phyloP scores from a whole-genome alignment of 64 coral and sea anemone species.

The Platygyra sinensis region DNA sequence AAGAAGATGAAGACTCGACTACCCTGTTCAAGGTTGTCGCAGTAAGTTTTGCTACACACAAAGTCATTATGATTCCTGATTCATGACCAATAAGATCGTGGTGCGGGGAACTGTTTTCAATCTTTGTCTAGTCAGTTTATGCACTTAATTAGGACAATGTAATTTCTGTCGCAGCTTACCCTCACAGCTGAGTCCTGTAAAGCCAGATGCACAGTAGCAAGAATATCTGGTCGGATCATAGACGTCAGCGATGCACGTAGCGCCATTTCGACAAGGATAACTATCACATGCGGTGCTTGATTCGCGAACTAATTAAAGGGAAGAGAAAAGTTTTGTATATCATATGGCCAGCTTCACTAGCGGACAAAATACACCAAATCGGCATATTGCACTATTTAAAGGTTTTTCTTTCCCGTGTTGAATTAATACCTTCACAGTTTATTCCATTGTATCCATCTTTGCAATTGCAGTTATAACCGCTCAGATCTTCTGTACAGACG shows the following conservation, averaged over 20 bases:
- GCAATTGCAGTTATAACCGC: slow-evolving; percentile 81
- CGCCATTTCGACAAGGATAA: slow-evolving; percentile 72
- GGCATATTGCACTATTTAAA: neutral
- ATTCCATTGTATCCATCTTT: slow-evolving; percentile 65
- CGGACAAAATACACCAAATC: neutral
- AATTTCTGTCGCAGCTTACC: neutral
- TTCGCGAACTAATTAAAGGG: slow-evolving; percentile 1
- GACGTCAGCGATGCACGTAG: slow-evolving; percentile 62
- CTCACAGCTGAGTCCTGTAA: slow-evolving; percentile 62
- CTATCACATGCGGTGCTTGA: slow-evolving; percentile 61
- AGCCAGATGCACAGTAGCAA: slow-evolving; percentile 64
- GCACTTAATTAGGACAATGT: no score
- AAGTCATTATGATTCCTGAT: no score
- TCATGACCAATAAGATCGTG: no score
- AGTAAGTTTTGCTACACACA: no score
- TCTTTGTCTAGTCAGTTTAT: no score
- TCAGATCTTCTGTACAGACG: slow-evolving; percentile 71
- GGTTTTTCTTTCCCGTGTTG: neutral
- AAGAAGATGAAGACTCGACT: no score
- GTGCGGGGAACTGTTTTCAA: no score
- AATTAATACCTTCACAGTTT: slow-evolving; percentile 80
- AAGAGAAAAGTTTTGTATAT: neutral
- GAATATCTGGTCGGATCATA: slow-evolving; percentile 54
- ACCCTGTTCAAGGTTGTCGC: no score
- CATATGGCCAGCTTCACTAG: neutral